Percentiles rank a stretch among this genome's conserved stretches.
These are phyloP conservation scores for Balaenoptera acutorostrata DNA, from an alignment of 2,113 vertebrate species.

Conservation along the genomic window DNA sequence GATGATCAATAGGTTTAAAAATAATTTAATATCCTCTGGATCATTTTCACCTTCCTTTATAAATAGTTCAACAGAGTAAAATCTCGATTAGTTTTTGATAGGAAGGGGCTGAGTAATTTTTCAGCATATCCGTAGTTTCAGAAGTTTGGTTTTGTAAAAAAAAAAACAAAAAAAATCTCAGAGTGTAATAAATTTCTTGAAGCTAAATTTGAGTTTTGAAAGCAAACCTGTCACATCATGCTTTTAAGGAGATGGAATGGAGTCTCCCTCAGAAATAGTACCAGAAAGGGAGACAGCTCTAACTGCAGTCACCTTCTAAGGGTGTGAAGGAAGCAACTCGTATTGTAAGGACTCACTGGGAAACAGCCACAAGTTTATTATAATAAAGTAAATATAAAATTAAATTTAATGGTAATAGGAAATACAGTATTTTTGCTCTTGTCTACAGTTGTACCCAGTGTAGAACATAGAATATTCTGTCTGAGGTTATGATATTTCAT, in stretches of 20 bases:
- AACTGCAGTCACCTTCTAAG: neutral
- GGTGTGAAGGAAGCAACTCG: neutral
- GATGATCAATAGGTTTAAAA: neutral
- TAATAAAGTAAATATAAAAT: neutral
- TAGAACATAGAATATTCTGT: neutral
- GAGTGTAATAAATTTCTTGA: neutral
- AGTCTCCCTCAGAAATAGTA: neutral
- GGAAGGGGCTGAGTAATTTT: neutral
- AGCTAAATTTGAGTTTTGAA: conserved; percentile 24
- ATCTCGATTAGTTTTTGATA: neutral
- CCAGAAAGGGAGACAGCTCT: neutral
- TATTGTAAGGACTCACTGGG: neutral
- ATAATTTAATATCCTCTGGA: neutral
- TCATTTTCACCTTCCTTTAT: neutral
- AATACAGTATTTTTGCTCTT: neutral
- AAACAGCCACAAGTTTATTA: neutral
- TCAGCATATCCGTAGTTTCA: neutral
- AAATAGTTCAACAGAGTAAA: neutral
- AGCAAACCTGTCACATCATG: neutral
- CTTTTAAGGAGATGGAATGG: neutral
- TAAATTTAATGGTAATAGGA: neutral
- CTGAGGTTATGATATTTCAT: neutral
- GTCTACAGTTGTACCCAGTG: neutral
- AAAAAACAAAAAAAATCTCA: neutral
- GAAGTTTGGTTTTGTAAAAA: neutral